Conservation (phyloP, 2,888 invertebrate genomes). For the Eueremaeus valkanovi region DNA sequence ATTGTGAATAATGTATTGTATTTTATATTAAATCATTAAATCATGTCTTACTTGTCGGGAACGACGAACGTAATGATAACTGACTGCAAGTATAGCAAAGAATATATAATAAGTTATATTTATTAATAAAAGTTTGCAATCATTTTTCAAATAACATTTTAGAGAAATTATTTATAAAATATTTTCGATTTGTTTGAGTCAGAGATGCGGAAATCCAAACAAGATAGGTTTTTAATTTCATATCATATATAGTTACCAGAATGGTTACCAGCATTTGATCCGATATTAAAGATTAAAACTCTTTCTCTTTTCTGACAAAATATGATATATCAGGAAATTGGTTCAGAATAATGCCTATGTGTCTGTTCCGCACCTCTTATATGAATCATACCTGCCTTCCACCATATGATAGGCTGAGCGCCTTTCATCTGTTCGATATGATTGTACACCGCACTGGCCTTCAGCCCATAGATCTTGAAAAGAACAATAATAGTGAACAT, state of each 20-base stretch:
- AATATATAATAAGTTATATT: no score
- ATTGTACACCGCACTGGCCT: slow-evolving; percentile 57
- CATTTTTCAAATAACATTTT: not conserved
- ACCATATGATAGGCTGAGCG: slow-evolving; percentile 75
- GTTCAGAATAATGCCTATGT: not conserved
- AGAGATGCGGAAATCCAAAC: no score
- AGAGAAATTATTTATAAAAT: no score
- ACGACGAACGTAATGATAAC: slow-evolving; percentile 74
- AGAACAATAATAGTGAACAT: not conserved
- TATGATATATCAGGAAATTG: no score
- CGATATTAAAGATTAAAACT: no score
- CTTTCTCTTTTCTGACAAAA: no score
- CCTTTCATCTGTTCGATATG: slow-evolving; percentile 64
- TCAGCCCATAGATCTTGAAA: slow-evolving; percentile 7
- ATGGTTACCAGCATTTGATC: not conserved
- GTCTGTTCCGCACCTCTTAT: no score
- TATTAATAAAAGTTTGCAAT: no score
- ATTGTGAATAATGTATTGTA: no score
- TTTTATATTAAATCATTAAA: no score
- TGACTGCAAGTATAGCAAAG: slow-evolving; percentile 57
- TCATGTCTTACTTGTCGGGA: slow-evolving; percentile 53
- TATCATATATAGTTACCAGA: not conserved
- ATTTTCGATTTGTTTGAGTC: no score
- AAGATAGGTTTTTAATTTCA: not conserved
- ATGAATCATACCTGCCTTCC: slow-evolving; percentile 61